Percentiles rank a stretch among this genome's conserved stretches.
phyloP scores from a whole-genome alignment of 2,113 vertebrate genomes.

The Xenopus borealis region DNA sequence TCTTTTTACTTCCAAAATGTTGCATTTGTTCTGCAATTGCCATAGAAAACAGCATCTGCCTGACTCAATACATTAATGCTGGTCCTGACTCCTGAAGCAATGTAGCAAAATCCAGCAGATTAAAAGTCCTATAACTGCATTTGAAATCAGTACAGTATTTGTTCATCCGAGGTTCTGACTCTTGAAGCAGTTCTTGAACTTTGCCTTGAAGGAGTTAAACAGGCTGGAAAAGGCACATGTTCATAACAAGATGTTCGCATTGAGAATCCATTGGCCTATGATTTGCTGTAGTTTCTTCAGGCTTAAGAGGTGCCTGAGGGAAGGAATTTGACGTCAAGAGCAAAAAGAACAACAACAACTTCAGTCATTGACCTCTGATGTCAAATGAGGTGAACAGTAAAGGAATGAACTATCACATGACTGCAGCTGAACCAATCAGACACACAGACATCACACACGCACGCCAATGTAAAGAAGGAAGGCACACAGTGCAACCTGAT shows the following conservation, averaged over 20 bases:
- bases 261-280: constrained; percentile 18
- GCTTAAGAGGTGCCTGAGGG: constrained; percentile 39
- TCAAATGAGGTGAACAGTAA: constrained; percentile 43
- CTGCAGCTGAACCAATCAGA: constrained; percentile 14
- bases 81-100: no score
- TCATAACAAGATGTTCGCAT: constrained; percentile 29
- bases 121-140: no score
- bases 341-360: constrained; percentile 35
- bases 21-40: no score
- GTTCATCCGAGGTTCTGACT: no score
- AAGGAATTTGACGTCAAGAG: constrained; percentile 40
- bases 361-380: constrained; percentile 41
- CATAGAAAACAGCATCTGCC: no score
- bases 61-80: no score
- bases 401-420: constrained; percentile 36
- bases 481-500: constrained; percentile 18
- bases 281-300: constrained; percentile 37
- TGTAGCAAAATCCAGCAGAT: no score
- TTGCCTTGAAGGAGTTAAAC: neutral
- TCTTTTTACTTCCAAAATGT: no score
- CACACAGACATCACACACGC: neutral
- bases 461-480: neutral
- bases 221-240: neutral
- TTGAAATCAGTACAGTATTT: no score
- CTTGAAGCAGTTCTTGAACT: no score